Conservation (phyloP, 2,113 vertebrate genomes). For the Illadopsis cleaveri region DNA sequence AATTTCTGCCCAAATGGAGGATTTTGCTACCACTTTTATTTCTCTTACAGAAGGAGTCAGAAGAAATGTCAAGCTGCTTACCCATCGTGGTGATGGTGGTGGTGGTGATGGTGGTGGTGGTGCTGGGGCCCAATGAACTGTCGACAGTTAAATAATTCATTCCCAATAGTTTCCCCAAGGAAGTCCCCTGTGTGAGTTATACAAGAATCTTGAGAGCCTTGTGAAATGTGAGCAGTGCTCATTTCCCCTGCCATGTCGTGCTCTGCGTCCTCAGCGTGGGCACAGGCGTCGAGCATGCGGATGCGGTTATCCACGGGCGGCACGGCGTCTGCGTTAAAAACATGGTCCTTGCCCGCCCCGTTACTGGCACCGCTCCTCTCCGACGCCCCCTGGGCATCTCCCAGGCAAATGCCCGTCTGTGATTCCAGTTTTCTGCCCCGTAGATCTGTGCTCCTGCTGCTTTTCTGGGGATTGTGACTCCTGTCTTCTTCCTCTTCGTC, state of each 20-base stretch:
- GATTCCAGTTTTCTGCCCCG: conserved; percentile 89
- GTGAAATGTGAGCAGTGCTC: conserved; percentile 82
- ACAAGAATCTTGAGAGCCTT: conserved; percentile 89
- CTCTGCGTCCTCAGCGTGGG: conserved; percentile 82
- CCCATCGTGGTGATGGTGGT: conserved; percentile 91
- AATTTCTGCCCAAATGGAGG: neutral
- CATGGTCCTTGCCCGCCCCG: conserved; percentile 79
- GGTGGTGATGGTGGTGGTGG: conserved; percentile 90
- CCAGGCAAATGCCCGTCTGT: conserved; percentile 81
- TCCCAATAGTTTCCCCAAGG: conserved; percentile 92
- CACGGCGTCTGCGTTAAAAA: conserved; percentile 82
- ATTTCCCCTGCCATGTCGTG: conserved; percentile 81
- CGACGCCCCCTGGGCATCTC: conserved; percentile 75
- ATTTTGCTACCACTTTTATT: neutral
- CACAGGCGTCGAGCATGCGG: conserved; percentile 87
- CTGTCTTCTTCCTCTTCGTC: conserved; percentile 87
- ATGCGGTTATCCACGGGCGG: conserved; percentile 83
- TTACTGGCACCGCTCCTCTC: conserved; percentile 75
- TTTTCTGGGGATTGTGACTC: conserved; percentile 81
- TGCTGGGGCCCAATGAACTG: conserved; percentile 95
- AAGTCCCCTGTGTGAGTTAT: conserved; percentile 89
- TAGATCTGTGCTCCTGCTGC: conserved; percentile 78
- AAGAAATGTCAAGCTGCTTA: conserved; percentile 52
- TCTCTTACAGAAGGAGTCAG: neutral
- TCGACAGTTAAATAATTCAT: conserved; percentile 93